Percentiles rank a stretch among this genome's conserved stretches.
Evolutionary conservation across 1,140 invertebrate genomes (phyloP).

Genomic region (Anastatus disparis): DNA sequence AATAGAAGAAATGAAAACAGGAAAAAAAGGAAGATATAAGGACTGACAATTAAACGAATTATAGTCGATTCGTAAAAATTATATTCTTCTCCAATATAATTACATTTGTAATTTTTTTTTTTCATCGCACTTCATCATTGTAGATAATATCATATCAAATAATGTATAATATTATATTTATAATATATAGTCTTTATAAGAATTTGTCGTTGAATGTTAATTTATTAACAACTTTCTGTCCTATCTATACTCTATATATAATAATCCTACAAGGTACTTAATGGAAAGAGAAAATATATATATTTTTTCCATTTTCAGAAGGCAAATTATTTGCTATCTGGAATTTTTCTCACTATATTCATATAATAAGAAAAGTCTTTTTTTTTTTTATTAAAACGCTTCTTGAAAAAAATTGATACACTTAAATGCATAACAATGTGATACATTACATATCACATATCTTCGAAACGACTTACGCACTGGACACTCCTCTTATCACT

Average conservation of each 20-base stretch:
- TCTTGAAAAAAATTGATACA: slow-evolving; percentile 4
- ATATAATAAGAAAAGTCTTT: slow-evolving; percentile 24
- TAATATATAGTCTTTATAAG: slow-evolving; percentile 40
- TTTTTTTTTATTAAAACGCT: too few species aligned
- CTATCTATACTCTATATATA: slow-evolving; percentile 26
- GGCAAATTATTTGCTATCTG: too few species aligned
- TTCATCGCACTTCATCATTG: slow-evolving; percentile 16
- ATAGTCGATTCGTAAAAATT: slow-evolving; percentile 34
- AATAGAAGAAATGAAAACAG: too few species aligned
- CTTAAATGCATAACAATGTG: slow-evolving; percentile 39
- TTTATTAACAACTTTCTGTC: slow-evolving; percentile 30
- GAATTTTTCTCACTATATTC: slow-evolving; percentile 15
- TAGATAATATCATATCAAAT: slow-evolving; percentile 33
- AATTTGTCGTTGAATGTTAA: slow-evolving; percentile 17
- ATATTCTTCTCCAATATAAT: slow-evolving; percentile 29
- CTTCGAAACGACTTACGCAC: neutral
- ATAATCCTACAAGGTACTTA: slow-evolving; percentile 24
- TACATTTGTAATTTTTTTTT: slow-evolving; percentile 28
- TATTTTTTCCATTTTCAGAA: too few species aligned
- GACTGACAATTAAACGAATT: too few species aligned
- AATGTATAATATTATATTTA: slow-evolving; percentile 33
- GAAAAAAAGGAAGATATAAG: too few species aligned
- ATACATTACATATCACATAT: slow-evolving; percentile 26
- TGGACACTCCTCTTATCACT: slow-evolving; percentile 12
- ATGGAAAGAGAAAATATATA: slow-evolving; percentile 23